Evolutionary conservation across 2,113 vertebrate species (phyloP).

Genomic region (Crocuta crocuta): DNA sequence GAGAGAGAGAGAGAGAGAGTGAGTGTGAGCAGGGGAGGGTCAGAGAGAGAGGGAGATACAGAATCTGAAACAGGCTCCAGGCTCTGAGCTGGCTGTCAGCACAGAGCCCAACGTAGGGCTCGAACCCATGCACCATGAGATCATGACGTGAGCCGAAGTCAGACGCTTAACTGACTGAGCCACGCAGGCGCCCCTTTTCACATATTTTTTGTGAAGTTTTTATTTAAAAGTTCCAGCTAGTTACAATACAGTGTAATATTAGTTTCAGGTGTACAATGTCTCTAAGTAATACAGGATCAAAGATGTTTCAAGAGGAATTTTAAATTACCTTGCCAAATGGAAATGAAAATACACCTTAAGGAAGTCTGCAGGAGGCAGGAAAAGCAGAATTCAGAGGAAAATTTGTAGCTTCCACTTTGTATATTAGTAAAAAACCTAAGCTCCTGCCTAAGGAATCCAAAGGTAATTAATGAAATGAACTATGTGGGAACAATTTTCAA

Average conservation of each 20-base stretch:
- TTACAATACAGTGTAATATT: background rate
- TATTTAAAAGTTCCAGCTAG: background rate
- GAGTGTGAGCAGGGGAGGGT: no score
- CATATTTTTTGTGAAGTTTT: background rate
- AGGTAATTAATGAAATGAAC: background rate
- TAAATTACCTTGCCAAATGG: background rate
- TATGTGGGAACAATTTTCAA: background rate
- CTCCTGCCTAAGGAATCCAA: background rate
- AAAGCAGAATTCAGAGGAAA: background rate
- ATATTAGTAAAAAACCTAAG: background rate
- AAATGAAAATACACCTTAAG: background rate
- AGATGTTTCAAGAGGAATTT: background rate
- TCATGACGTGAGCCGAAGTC: no score
- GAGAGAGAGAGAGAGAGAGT: no score
- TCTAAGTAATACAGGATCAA: background rate
- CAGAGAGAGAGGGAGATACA: no score
- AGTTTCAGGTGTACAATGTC: background rate
- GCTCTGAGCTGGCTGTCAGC: no score
- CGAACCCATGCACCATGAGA: no score
- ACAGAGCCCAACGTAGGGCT: no score
- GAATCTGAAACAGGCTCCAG: no score
- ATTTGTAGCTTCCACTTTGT: background rate
- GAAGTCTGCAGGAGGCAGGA: background rate
- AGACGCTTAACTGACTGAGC: no score
- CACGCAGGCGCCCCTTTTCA: no score